A percentile compares a stretch with the other conserved stretches of the same genome.
These are phyloP conservation scores for Chelidonichthys spinosus DNA, from an alignment of 2,797 vertebrate species.

Conservation along the genomic window DNA sequence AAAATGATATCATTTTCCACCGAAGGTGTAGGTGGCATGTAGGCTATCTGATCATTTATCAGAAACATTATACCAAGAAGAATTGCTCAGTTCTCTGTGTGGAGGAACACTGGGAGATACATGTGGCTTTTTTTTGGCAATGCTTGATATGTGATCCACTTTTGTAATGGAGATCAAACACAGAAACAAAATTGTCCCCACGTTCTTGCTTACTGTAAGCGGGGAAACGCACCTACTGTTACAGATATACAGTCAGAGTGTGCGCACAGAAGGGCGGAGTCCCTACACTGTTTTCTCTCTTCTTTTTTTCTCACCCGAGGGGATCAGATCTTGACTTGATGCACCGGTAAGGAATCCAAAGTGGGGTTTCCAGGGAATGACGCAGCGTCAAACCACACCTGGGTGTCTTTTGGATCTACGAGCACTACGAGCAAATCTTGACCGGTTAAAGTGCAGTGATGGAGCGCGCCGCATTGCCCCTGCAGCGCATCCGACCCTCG, in stretches of 20 bases:
- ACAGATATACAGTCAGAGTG: conserved; percentile 6
- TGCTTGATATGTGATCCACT: conserved; percentile 8
- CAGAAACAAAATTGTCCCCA: neutral
- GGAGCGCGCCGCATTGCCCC: conserved; percentile 35
- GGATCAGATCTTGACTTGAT: conserved; percentile 43
- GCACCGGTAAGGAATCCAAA: conserved; percentile 13
- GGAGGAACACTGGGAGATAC: neutral
- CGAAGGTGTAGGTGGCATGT: neutral
- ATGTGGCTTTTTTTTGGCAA: neutral
- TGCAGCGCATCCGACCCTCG: conserved; percentile 33
- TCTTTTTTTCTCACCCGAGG: conserved; percentile 10
- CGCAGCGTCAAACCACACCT: neutral
- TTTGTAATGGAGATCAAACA: conserved; percentile 19
- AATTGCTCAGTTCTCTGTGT: neutral
- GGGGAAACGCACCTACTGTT: neutral
- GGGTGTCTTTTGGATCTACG: neutral
- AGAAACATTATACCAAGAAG: neutral
- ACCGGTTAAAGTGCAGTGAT: conserved; percentile 26
- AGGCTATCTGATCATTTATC: no score
- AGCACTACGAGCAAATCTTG: neutral
- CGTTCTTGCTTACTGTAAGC: neutral
- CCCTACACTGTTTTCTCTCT: conserved; percentile 9
- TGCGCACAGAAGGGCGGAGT: conserved; percentile 68
- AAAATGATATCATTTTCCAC: neutral
- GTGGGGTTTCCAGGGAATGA: conserved; percentile 18